A percentile compares a stretch with the other conserved stretches of the same genome.
Evolutionary conservation across 2,797 vertebrate genomes (phyloP).

Genomic region (Aselliscus stoliczkanus): DNA sequence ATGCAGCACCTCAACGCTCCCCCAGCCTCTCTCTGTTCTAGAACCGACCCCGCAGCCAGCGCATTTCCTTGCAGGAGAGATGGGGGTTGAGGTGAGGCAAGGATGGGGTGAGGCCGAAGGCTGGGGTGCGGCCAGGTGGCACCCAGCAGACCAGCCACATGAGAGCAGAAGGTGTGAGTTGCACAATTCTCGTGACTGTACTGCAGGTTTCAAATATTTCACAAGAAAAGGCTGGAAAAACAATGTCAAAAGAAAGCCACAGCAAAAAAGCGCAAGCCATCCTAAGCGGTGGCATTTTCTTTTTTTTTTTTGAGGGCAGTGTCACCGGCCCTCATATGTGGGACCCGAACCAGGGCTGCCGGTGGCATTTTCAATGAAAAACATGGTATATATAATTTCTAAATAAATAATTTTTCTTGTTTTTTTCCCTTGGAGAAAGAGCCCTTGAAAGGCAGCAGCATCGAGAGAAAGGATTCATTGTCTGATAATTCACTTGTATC

Average conservation of each 20-base stretch:
- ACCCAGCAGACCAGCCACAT: neutral
- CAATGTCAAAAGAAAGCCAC: neutral
- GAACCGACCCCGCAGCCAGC: fast-evolving
- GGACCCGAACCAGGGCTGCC: too few relatives aligned
- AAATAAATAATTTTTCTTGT: neutral
- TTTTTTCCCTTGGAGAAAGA: neutral
- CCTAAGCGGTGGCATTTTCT: neutral
- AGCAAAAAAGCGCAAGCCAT: neutral
- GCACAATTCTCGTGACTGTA: neutral
- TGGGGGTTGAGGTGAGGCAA: neutral
- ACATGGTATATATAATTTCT: neutral
- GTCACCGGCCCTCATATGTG: too few relatives aligned
- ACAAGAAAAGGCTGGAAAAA: neutral
- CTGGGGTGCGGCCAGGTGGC: neutral
- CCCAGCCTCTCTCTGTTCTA: neutral
- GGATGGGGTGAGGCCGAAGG: neutral
- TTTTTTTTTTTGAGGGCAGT: too few relatives aligned
- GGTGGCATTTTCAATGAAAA: neutral
- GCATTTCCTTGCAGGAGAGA: neutral
- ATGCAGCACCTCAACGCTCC: neutral
- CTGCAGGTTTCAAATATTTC: neutral
- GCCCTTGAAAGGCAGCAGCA: neutral
- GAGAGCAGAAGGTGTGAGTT: fast-evolving
- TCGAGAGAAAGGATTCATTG: neutral
- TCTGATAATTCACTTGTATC: neutral